Conservation (phyloP, 2,797 vertebrate genomes). For the Neostethus bicornis region DNA sequence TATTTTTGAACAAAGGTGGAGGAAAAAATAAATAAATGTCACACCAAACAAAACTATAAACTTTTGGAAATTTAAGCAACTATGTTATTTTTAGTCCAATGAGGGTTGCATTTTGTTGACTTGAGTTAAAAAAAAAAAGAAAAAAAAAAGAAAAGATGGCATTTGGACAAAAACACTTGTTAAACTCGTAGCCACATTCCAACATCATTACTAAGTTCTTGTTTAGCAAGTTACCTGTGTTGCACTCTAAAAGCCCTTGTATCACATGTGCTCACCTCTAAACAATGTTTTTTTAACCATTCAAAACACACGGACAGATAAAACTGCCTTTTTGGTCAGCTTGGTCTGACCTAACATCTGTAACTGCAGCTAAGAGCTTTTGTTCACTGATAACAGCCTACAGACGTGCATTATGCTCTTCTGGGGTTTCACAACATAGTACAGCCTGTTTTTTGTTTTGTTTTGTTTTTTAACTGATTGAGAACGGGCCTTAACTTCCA, state of each 20-base stretch:
- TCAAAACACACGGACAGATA: neutral
- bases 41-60: neutral
- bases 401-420: neutral
- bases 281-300: neutral
- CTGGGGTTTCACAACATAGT: neutral
- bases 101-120: too few relatives aligned
- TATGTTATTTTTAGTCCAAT: neutral
- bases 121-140: neutral
- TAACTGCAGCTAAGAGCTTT: neutral
- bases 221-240: neutral
- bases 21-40: neutral
- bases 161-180: neutral
- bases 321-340: neutral
- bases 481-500: too few relatives aligned
- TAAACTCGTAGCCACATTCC: neutral
- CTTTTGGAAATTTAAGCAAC: neutral
- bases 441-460: neutral
- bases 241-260: neutral
- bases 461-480: too few relatives aligned
- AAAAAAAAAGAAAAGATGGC: neutral
- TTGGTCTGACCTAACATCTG: neutral
- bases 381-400: neutral
- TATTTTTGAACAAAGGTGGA: neutral
- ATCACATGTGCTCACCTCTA: neutral
- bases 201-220: neutral